Evolutionary conservation across 2,888 invertebrate genomes (phyloP).

Genomic region (Meiosimyza decipiens): DNA sequence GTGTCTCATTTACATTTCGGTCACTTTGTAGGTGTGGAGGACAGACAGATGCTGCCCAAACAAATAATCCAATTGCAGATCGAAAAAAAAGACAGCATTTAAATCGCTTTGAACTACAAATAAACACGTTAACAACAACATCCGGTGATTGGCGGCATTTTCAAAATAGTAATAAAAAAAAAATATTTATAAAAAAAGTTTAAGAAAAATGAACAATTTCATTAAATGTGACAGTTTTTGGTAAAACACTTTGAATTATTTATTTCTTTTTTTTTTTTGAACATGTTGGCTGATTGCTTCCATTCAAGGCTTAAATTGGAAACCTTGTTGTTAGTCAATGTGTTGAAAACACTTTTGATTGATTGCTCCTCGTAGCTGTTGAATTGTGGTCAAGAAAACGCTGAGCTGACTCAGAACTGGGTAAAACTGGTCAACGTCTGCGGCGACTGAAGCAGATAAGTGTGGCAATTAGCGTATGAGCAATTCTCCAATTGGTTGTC

Average conservation of each 20-base stretch:
- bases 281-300: not conserved
- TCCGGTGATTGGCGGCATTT: slow-evolving; percentile 25
- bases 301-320: slow-evolving; percentile 3
- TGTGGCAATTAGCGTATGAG: slow-evolving; percentile 26
- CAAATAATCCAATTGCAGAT: slow-evolving; percentile 6
- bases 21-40: not conserved
- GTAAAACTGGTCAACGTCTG: no score
- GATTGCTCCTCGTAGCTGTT: slow-evolving; percentile 1
- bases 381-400: not conserved
- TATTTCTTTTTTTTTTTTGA: no score
- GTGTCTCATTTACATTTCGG: slow-evolving; percentile 4
- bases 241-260: no score
- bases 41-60: not conserved
- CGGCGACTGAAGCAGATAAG: slow-evolving; percentile 5
- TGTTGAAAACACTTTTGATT: slow-evolving; percentile 26
- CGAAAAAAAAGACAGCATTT: slow-evolving; percentile 15
- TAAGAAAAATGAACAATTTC: slow-evolving; percentile 6
- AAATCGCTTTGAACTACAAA: slow-evolving; percentile 20
- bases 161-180: not conserved
- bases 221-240: no score
- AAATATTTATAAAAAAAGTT: not conserved
- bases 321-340: not conserved
- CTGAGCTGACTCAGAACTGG: no score
- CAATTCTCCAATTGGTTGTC: not conserved
- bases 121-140: slow-evolving; percentile 26